Base-by-base conservation (phyloP, 2,888 invertebrate genomes). In the Eulithis prunata region DNA sequence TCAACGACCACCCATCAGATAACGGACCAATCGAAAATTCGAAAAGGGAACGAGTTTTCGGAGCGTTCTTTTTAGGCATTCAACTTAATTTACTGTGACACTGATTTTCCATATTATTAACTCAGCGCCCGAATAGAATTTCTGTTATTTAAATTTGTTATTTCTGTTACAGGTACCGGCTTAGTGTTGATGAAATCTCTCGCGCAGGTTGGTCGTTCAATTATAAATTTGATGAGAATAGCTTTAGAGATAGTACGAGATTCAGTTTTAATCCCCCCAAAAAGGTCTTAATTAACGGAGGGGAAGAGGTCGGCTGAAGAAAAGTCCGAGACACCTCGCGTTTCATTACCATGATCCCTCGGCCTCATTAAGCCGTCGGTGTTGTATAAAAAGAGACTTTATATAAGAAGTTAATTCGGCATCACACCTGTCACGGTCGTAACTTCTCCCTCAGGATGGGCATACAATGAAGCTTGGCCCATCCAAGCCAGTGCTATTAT, bases 391-490 rank as follows among this genome's bases (percentile, higher is more conserved):
- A 91, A 88, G 86, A 77, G 84, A 84, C 84, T 88, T 89, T 91
- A 89, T 90, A 90, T 88, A 89, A 90, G 87, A 90, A 88, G 90
- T 92, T 91, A 91, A 93, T 92, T 91, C 88, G 83, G 81, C 87
- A 88, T 90, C 90, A 88, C 92, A 93, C 92, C 92, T 92, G 92
- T 91, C 91, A 80, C 84, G 87, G 81, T 91, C 91, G 89, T 92
- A 92, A 92, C 89, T 91, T 87, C 78, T 82, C 87, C 90, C 87
- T 80, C 82, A 81, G 83, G 83, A 91, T 88, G 77, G 86, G 82
- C 87, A 84, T 84, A 91, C 91, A 90, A 91, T 90, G 89, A 87
- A 89, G 85, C 83, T 80, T 84, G 85, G 82, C 84, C 81, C 84
- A 77, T 79, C 80, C 78, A 79, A 77, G 81, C 77, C 78, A 79